Evolutionary conservation across 1,140 invertebrate genomes (phyloP).

Genomic region (Tetraneura akinire): DNA sequence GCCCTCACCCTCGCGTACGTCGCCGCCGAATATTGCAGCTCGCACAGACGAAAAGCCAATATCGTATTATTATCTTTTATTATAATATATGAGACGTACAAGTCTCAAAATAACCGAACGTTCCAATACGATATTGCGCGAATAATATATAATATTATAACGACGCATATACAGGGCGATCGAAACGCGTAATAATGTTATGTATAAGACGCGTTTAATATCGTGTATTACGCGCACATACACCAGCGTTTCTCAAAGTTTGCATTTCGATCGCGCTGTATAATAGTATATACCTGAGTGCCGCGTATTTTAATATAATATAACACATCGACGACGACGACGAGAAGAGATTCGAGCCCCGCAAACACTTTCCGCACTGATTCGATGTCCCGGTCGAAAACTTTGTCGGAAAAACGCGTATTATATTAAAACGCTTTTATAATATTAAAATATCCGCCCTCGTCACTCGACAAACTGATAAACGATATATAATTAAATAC

Average conservation of each 20-base stretch:
- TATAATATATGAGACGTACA: too few species aligned
- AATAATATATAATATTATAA: too few species aligned
- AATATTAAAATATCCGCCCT: background rate
- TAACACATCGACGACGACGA: background rate
- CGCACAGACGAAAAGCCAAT: slow-evolving; percentile 34
- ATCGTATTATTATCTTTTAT: slow-evolving; percentile 29
- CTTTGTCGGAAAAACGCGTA: background rate
- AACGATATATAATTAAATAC: too few species aligned
- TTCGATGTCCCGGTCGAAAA: slow-evolving; percentile 17
- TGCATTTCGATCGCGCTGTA: too few species aligned
- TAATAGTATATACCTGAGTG: too few species aligned
- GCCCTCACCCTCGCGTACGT: background rate
- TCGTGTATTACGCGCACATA: too few species aligned
- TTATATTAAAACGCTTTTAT: slow-evolving; percentile 35
- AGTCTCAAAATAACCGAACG: background rate
- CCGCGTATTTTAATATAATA: background rate
- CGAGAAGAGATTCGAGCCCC: background rate
- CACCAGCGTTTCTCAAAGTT: too few species aligned
- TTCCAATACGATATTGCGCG: too few species aligned
- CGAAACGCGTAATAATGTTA: too few species aligned
- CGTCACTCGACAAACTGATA: background rate
- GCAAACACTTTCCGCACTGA: background rate
- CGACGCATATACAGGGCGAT: too few species aligned
- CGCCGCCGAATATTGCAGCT: background rate
- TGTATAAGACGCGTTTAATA: too few species aligned